phyloP scores from a whole-genome alignment of 2,888 invertebrate species.

The Siphonodentalium dalli region DNA sequence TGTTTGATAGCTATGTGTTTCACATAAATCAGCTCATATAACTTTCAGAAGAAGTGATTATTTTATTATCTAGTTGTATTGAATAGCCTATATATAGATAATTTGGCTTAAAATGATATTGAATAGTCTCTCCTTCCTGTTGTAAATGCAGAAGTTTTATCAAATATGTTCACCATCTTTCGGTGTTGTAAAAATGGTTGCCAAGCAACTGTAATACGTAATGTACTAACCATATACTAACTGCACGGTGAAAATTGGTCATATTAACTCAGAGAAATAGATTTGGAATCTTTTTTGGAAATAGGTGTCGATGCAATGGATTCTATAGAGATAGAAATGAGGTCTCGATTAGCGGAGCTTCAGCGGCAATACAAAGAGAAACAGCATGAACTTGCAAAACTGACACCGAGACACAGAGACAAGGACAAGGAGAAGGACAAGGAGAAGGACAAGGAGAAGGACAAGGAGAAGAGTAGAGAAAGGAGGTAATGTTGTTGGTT shows the following conservation, averaged over 20 bases:
- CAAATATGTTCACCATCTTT: too few species aligned
- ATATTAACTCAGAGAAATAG: conserved; percentile 51
- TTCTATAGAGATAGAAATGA: conserved; percentile 77
- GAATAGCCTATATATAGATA: too few species aligned
- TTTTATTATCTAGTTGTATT: too few species aligned
- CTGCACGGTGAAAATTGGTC: conserved; percentile 3
- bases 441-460: conserved; percentile 4
- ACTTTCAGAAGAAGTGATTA: too few species aligned
- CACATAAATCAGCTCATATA: too few species aligned
- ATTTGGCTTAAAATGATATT: too few species aligned
- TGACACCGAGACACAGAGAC: conserved; percentile 53
- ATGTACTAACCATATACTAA: neutral
- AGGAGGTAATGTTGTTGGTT: neutral
- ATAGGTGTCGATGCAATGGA: conserved; percentile 54
- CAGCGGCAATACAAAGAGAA: conserved; percentile 83
- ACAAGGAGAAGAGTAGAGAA: neutral
- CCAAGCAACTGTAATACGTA: too few species aligned
- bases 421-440: conserved; percentile 30
- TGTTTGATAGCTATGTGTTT: too few species aligned
- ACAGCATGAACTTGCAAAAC: conserved; percentile 77
- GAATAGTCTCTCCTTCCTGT: too few species aligned
- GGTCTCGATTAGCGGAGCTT: conserved; percentile 80
- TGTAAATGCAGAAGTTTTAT: too few species aligned
- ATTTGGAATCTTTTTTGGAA: conserved; percentile 49
- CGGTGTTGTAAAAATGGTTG: too few species aligned